Evolutionary conservation across 2,113 vertebrate genomes (phyloP).

Genomic region (Eidolon helvum): DNA sequence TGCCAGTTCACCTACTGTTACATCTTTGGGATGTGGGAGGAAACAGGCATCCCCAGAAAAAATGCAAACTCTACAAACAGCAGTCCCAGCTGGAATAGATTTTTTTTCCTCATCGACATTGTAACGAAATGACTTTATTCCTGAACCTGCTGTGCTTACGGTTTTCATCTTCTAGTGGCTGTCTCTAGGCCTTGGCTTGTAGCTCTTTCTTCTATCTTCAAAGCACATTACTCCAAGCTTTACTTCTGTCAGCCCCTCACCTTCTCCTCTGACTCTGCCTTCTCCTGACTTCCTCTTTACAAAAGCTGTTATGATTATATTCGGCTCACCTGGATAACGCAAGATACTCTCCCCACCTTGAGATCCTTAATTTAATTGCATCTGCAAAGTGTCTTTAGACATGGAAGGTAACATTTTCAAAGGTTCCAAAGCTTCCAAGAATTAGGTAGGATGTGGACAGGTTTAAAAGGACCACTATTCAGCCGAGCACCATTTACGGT

Average conservation of each 20-base stretch:
- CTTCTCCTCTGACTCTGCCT: not conserved
- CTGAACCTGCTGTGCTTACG: not conserved
- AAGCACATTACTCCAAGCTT: not conserved
- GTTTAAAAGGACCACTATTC: not conserved
- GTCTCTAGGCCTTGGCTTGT: accelerated
- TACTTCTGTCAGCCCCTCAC: not conserved
- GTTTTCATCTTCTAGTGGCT: not conserved
- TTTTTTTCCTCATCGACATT: not conserved
- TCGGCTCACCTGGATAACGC: not conserved
- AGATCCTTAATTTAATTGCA: not conserved
- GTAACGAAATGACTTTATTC: not conserved
- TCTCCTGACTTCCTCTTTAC: not conserved
- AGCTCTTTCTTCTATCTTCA: not conserved
- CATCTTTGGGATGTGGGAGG: not conserved
- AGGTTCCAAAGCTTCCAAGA: not conserved
- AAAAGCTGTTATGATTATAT: not conserved
- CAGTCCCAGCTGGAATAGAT: not conserved
- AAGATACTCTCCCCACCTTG: not conserved
- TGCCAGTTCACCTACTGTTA: not conserved
- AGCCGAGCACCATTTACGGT: not conserved
- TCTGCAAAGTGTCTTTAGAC: not conserved
- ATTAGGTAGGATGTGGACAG: not conserved
- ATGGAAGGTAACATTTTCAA: not conserved
- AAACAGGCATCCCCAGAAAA: not conserved
- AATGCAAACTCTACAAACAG: not conserved